Percentiles rank a stretch among this genome's conserved stretches.
phyloP scores from a whole-genome alignment of 2,888 invertebrate genomes.

The Blastobasis lacticolella region DNA sequence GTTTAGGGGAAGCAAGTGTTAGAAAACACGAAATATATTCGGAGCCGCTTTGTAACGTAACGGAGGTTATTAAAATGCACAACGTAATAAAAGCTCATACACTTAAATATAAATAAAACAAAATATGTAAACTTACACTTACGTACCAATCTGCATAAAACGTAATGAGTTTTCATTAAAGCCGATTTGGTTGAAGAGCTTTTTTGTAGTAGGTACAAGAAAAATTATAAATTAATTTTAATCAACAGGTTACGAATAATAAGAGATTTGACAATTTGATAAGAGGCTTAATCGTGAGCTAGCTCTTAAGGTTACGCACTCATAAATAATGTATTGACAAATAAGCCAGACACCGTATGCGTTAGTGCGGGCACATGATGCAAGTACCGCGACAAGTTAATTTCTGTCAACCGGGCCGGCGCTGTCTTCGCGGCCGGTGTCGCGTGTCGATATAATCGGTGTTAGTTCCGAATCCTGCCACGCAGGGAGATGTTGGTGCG shows the following conservation, averaged over 20 bases:
- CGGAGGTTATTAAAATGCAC: too few relatives aligned
- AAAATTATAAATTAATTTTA: too few relatives aligned
- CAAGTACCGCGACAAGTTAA: neutral
- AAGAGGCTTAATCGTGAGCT: neutral
- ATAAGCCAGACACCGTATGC: constrained; percentile 27
- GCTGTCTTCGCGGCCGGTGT: too few relatives aligned
- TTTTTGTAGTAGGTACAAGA: too few relatives aligned
- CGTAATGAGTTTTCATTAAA: too few relatives aligned
- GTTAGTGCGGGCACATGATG: constrained; percentile 10
- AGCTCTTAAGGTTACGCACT: constrained; percentile 8
- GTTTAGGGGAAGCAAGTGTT: constrained; percentile 13
- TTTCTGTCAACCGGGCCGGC: too few relatives aligned
- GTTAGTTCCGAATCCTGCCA: constrained; percentile 24
- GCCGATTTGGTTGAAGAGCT: too few relatives aligned
- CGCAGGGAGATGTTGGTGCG: constrained; percentile 38
- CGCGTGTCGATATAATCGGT: neutral
- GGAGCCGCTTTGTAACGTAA: too few relatives aligned
- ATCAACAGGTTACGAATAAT: neutral
- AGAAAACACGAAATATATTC: neutral
- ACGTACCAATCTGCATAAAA: too few relatives aligned
- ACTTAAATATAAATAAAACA: too few relatives aligned
- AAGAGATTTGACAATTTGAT: neutral
- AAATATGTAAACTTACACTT: too few relatives aligned
- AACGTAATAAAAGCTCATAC: too few relatives aligned
- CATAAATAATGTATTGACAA: constrained; percentile 39